Evolutionary conservation across 2,888 invertebrate genomes (phyloP).

Genomic region (Thereva unica): DNA sequence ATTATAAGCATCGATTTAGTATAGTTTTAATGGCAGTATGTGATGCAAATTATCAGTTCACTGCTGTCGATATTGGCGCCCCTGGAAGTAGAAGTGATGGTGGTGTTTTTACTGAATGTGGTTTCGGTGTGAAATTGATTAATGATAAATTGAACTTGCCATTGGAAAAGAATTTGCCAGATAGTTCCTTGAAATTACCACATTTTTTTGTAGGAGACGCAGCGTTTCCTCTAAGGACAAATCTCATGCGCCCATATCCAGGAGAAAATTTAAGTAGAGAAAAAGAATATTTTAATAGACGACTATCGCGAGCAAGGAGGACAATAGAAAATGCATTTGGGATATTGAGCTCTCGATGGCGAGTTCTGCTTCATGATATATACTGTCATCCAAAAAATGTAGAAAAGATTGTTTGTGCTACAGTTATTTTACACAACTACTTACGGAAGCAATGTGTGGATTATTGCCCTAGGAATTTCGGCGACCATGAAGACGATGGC

Average conservation of each 20-base stretch:
- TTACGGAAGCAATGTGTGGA: neutral
- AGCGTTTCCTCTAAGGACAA: conserved; percentile 3
- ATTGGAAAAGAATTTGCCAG: no score
- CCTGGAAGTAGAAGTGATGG: no score
- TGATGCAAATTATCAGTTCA: no score
- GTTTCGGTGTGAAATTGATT: no score
- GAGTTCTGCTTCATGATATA: neutral
- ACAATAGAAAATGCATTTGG: conserved; percentile 1
- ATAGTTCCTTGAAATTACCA: conserved; percentile 41
- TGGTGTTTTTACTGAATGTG: no score
- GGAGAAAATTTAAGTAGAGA: neutral
- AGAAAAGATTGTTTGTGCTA: no score
- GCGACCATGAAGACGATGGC: neutral
- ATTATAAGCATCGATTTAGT: no score
- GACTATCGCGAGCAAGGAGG: neutral
- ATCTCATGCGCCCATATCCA: neutral
- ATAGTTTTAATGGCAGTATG: no score
- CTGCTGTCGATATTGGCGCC: no score
- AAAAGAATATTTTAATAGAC: neutral
- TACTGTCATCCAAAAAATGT: conserved; percentile 1
- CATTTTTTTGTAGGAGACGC: neutral
- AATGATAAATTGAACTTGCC: no score
- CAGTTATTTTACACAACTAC: no score
- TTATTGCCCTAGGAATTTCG: neutral
- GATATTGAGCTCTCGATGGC: neutral